Evolutionary conservation across 2,113 vertebrate species (phyloP).

Genomic region (Scytalopus superciliaris): DNA sequence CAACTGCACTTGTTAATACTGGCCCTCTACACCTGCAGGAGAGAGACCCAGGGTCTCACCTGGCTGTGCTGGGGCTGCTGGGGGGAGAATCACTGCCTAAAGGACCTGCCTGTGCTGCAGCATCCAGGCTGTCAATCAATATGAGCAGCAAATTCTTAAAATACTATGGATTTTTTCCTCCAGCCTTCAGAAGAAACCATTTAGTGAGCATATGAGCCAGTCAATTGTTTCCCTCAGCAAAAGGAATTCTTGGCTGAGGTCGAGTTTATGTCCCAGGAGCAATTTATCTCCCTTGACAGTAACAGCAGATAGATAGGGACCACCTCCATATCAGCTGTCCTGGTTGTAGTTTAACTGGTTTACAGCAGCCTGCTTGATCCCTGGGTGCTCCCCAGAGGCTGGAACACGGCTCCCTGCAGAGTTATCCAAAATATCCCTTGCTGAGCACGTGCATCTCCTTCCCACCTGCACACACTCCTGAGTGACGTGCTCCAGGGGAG

Average conservation of each 20-base stretch:
- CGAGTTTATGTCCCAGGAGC: not conserved
- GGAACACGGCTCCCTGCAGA: not conserved
- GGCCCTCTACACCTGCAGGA: not conserved
- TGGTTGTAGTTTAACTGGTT: not conserved
- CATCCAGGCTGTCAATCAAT: not conserved
- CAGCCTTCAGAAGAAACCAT: conserved; percentile 23
- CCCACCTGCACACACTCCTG: not conserved
- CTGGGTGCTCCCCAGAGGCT: not conserved
- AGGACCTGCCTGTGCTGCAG: not conserved
- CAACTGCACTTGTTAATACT: rapidly evolving
- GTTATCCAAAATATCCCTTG: rapidly evolving
- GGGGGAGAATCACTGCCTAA: not conserved
- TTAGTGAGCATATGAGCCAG: not conserved
- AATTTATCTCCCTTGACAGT: not conserved
- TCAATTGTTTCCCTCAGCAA: not conserved
- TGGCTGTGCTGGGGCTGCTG: not conserved
- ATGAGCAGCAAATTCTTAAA: not conserved
- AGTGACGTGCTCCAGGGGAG: not conserved
- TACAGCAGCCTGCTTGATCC: not conserved
- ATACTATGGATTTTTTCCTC: conserved; percentile 7
- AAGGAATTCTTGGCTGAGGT: conserved; percentile 14
- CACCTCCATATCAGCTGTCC: not conserved
- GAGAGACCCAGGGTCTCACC: not conserved
- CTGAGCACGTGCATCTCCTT: not conserved
- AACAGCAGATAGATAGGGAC: not conserved